phyloP scores from a whole-genome alignment of 2,113 vertebrate genomes.

The Entelurus aequoreus region DNA sequence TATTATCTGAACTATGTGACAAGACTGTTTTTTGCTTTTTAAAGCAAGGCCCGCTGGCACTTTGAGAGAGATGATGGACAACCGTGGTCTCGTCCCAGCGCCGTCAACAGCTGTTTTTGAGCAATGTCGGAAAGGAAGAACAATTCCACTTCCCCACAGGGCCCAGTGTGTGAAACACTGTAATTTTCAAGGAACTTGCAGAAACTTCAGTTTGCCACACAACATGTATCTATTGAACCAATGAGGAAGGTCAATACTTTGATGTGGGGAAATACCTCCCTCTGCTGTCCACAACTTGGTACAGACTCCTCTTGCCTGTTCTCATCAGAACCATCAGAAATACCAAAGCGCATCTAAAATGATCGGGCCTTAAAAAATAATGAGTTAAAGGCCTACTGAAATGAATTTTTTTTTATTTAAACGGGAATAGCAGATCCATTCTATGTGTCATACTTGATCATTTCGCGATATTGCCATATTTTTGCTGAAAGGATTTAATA shows the following conservation, averaged over 20 bases:
- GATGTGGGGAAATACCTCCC: conserved; percentile 34
- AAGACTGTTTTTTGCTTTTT: conserved; percentile 6
- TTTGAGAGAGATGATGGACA: conserved; percentile 5
- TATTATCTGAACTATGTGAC: neutral
- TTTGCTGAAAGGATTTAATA: too few relatives aligned
- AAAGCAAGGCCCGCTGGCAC: neutral
- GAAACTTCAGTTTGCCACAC: neutral
- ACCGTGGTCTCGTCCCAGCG: neutral
- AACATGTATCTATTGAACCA: neutral
- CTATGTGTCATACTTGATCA: too few relatives aligned
- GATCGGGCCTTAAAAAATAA: too few relatives aligned
- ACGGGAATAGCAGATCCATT: too few relatives aligned
- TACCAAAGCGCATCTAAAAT: neutral
- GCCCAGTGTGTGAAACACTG: neutral
- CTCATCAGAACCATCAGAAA: neutral
- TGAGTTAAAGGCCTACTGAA: too few relatives aligned
- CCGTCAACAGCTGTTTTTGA: neutral
- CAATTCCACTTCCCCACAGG: conserved; percentile 6
- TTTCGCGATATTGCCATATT: too few relatives aligned
- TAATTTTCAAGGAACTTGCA: neutral
- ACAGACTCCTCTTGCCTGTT: too few relatives aligned
- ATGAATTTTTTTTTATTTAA: too few relatives aligned
- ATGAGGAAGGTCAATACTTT: neutral
- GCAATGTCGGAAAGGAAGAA: neutral
- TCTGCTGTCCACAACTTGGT: conserved; percentile 24